Percentiles rank a stretch among this genome's conserved stretches.
These are phyloP conservation scores for Spizella passerina DNA, from an alignment of 2,797 vertebrate species.

Conservation along the genomic window DNA sequence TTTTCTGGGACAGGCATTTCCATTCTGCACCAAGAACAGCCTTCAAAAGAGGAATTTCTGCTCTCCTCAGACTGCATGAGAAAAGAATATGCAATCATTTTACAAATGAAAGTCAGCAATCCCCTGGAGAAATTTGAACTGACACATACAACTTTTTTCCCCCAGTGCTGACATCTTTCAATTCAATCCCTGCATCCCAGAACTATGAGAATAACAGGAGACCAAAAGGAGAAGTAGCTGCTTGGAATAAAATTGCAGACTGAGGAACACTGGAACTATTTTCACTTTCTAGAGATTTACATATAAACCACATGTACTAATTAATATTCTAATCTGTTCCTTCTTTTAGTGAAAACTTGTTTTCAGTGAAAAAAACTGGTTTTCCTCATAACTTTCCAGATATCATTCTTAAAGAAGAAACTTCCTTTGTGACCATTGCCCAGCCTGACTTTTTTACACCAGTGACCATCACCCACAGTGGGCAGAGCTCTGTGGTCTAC, in stretches of 20 bases:
- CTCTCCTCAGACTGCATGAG: neutral
- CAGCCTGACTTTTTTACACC: neutral
- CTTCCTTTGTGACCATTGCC: neutral
- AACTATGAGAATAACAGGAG: neutral
- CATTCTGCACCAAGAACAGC: neutral
- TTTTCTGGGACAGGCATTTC: neutral
- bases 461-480: neutral
- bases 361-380: neutral
- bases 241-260: neutral
- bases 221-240: neutral
- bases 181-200: neutral
- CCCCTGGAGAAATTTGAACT: neutral
- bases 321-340: neutral
- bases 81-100: neutral
- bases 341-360: neutral
- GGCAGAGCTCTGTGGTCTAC: neutral
- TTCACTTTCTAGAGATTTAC: neutral
- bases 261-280: neutral
- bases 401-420: neutral
- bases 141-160: neutral
- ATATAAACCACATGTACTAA: neutral
- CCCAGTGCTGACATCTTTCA: neutral
- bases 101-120: neutral
- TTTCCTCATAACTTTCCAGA: neutral
- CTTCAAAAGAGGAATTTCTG: neutral